Conservation (phyloP, 2,888 invertebrate species). For the Caenorhabditis sinica region DNA sequence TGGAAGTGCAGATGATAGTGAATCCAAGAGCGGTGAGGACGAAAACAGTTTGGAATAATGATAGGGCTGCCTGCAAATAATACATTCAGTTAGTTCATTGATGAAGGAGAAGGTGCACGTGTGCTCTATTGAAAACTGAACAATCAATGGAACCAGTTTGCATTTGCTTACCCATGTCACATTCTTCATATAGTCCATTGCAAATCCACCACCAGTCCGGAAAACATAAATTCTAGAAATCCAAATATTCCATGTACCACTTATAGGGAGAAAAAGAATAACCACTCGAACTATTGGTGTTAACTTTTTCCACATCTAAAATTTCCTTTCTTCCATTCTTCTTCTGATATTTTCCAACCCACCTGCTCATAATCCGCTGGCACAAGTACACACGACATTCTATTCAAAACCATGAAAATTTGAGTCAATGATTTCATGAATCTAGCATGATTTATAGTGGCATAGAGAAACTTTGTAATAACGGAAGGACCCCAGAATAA, state of each 20-base stretch:
- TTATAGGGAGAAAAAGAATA: not conserved
- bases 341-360: too few species aligned
- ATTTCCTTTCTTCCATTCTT: too few species aligned
- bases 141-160: too few species aligned
- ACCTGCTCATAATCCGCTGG: not conserved
- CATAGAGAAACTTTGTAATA: constrained; percentile 20
- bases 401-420: constrained; percentile 31
- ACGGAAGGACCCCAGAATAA: constrained; percentile 21
- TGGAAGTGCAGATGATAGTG: constrained; percentile 27
- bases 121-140: too few species aligned
- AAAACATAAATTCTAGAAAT: not conserved
- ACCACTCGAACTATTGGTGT: not conserved
- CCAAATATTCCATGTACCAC: constrained; percentile 19
- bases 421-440: constrained; percentile 23
- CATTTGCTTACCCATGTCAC: constrained; percentile 34
- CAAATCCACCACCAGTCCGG: constrained; percentile 17
- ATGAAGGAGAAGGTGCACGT: too few species aligned
- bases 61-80: constrained; percentile 26
- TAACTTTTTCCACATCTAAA: not conserved
- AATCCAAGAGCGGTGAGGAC: too few species aligned
- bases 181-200: constrained; percentile 13
- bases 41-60: constrained; percentile 41
- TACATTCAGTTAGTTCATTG: too few species aligned
- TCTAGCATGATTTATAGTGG: not conserved
- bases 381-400: constrained; percentile 28